Base-by-base conservation (phyloP, 2,113 vertebrate genomes). In the Triplophysa rosa region DNA sequence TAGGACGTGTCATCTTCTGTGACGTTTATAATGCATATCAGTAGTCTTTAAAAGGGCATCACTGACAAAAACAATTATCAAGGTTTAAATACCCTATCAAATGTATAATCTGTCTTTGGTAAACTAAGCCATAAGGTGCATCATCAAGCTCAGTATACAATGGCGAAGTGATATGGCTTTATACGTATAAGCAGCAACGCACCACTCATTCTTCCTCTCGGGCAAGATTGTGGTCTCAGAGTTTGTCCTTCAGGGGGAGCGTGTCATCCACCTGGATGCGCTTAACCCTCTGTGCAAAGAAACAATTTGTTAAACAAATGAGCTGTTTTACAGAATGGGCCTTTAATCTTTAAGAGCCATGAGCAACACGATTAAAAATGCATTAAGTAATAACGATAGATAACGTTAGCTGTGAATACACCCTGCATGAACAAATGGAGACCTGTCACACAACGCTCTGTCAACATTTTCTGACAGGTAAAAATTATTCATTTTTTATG, bases 81-180 rank as follows among this genome's bases (percentile, higher is more conserved):
- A 17, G 33, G n/a, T 24, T 26, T 26, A 42, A 26, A 74, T 14
- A 24, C 23, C 70, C 9, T 23, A 33, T 47, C 11, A 63, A 14
- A 13, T 63, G 16, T 74, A n/a, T 26, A 63, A 59, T 8, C 58
- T 14, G 33, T 64, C 8, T 76, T 69, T 77, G 72, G 72, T 54
- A 70, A 10, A 67, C 29, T n/a, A 47, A 24, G 69, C 21, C 67
- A 70, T 54, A n/a, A 6, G 17, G 23, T 42, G 40, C 40, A 73
- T 63, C 14, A 78, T 42, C 52, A 78, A 73, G 64, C 29, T 23
- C 42, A 58, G 13, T 70, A 80, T 10, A 56, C 54, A 78, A 45
- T 68, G 26, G 12, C 29, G 78, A 59, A 62, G 72, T 29, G 42
- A 21, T 21, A 61, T 21, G 42, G 67, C 19, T 59, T 63, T 26